phyloP scores from a whole-genome alignment of 2,797 vertebrate genomes.

The Botia almorhae region DNA sequence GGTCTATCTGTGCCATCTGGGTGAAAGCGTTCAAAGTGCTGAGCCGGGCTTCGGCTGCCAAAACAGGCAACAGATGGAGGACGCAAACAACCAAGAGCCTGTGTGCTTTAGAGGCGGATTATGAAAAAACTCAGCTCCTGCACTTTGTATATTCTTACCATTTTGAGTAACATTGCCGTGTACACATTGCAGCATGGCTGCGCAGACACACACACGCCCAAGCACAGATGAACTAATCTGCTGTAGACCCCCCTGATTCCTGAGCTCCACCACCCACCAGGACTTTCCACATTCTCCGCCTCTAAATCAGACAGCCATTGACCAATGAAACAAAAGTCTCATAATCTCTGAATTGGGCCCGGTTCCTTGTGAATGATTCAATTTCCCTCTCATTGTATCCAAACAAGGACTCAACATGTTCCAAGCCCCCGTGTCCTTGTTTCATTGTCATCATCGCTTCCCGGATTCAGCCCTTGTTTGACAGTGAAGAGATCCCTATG shows the following conservation, averaged over 20 bases:
- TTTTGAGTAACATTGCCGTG: constrained; percentile 22
- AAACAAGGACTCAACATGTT: constrained; percentile 57
- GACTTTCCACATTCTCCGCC: constrained; percentile 54
- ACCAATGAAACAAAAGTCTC: constrained; percentile 67
- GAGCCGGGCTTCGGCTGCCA: constrained; percentile 47
- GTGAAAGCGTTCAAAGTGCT: constrained; percentile 50
- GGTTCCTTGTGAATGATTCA: constrained; percentile 74
- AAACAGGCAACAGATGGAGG: constrained; percentile 62
- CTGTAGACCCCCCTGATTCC: constrained; percentile 26
- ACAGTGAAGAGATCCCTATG: constrained; percentile 29
- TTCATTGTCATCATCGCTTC: constrained; percentile 42
- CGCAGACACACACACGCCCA: background rate
- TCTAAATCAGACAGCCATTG: constrained; percentile 59
- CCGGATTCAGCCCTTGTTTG: constrained; percentile 23
- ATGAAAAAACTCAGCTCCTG: constrained; percentile 27
- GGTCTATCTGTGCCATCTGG: constrained; percentile 39
- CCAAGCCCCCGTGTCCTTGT: constrained; percentile 55
- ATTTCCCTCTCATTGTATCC: constrained; percentile 73
- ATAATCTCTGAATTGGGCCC: constrained; percentile 71
- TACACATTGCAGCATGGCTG: constrained; percentile 18
- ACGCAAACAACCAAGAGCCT: constrained; percentile 51
- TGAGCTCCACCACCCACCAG: constrained; percentile 49
- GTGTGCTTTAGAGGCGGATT: constrained; percentile 37
- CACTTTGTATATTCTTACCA: constrained; percentile 49
- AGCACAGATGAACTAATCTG: constrained; percentile 51